A percentile compares a stretch with the other conserved stretches of the same genome.
phyloP scores from a whole-genome alignment of 2,888 invertebrate species.

The Lasius platythorax region DNA sequence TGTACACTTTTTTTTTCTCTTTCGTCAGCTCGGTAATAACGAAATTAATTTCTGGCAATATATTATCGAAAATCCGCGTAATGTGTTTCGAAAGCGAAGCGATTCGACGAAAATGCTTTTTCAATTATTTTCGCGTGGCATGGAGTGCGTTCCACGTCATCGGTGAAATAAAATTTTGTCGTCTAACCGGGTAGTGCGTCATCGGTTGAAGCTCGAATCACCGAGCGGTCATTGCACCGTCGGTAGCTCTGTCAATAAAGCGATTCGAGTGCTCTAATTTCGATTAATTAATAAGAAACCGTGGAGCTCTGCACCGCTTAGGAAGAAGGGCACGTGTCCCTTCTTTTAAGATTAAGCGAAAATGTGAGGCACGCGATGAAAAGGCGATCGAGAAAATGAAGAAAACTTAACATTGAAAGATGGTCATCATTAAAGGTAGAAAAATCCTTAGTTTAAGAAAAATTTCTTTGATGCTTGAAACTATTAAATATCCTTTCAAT shows the following conservation, averaged over 20 bases:
- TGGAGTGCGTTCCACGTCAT: slow-evolving; percentile 59
- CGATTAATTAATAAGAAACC: slow-evolving; percentile 83
- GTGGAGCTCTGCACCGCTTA: slow-evolving; percentile 62
- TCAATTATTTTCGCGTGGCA: slow-evolving; percentile 61
- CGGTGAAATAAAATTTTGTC: slow-evolving; percentile 81
- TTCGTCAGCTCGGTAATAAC: slow-evolving; percentile 41
- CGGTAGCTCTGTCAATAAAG: slow-evolving; percentile 80
- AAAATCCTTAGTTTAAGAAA: neutral
- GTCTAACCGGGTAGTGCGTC: slow-evolving; percentile 78
- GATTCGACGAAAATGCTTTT: slow-evolving; percentile 54
- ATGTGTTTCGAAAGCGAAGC: slow-evolving; percentile 47
- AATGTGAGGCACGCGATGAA: slow-evolving; percentile 42
- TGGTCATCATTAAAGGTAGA: neutral
- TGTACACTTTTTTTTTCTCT: slow-evolving; percentile 42
- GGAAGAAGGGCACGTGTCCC: slow-evolving; percentile 61
- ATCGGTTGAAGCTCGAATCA: slow-evolving; percentile 79
- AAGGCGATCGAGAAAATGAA: neutral
- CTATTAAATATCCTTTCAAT: neutral
- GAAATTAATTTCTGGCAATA: slow-evolving; percentile 55
- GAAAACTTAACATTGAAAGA: slow-evolving; percentile 1
- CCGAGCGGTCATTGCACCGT: slow-evolving; percentile 83
- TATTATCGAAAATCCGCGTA: slow-evolving; percentile 54
- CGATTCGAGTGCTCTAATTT: slow-evolving; percentile 81
- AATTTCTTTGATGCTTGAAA: neutral
- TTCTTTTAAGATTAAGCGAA: slow-evolving; percentile 61